These are phyloP conservation scores for Dipodomys merriami DNA, from an alignment of 2,113 vertebrate species.

Conservation along the genomic window DNA sequence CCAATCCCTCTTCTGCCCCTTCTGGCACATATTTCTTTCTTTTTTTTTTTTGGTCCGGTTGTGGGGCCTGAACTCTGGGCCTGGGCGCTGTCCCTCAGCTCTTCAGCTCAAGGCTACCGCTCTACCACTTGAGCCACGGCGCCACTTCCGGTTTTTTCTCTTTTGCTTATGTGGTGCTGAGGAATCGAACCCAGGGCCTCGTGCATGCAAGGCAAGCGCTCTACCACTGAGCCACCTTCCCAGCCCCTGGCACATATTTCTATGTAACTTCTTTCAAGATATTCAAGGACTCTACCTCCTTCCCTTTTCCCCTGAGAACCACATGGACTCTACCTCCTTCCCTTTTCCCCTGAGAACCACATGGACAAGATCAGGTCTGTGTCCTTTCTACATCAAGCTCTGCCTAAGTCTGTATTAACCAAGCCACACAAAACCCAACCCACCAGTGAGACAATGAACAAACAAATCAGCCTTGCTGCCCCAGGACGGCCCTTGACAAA, in stretches of 20 bases:
- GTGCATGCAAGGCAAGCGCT: too few species aligned
- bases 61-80: too few species aligned
- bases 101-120: too few species aligned
- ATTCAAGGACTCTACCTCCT: conserved; percentile 9
- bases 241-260: neutral
- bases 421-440: neutral
- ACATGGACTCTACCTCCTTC: neutral
- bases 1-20: neutral
- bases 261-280: conserved; percentile 9
- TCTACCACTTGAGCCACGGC: too few species aligned
- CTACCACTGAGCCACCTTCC: too few species aligned
- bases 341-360: neutral
- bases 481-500: neutral
- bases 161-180: too few species aligned
- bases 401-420: neutral
- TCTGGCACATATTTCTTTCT: neutral
- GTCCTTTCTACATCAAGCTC: neutral
- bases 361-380: neutral
- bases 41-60: too few species aligned
- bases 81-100: too few species aligned
- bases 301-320: neutral
- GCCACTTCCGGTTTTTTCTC: too few species aligned
- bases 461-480: neutral
- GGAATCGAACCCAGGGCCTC: too few species aligned
- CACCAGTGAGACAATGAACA: neutral